A percentile compares a stretch with the other conserved stretches of the same genome.
phyloP scores from a whole-genome alignment of 2,888 invertebrate genomes.

The Actias luna region DNA sequence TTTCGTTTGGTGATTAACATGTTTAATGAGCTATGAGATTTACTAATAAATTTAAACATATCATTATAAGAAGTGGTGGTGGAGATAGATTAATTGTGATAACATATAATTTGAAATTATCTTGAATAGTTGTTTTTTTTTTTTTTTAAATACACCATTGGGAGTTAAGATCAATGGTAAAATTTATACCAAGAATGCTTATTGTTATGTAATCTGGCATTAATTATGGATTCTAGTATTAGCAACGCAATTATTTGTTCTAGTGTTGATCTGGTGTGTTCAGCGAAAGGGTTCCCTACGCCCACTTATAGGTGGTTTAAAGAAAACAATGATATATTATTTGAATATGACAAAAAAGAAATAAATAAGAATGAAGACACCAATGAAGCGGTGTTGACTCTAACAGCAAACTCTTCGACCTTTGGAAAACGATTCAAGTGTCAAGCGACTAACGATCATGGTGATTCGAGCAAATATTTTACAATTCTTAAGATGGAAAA shows the following conservation, averaged over 20 bases:
- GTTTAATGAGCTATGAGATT: no score
- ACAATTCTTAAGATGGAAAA: constrained; percentile 42
- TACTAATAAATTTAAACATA: no score
- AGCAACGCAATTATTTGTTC: constrained; percentile 27
- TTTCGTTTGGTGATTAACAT: no score
- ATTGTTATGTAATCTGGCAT: neutral
- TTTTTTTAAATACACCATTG: no score
- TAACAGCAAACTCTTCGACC: constrained; percentile 44
- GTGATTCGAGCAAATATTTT: constrained; percentile 45
- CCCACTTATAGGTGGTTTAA: constrained; percentile 62
- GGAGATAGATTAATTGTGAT: no score
- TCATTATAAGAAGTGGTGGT: no score
- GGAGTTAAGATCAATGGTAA: no score
- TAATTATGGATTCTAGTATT: neutral
- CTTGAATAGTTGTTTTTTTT: no score
- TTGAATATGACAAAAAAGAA: constrained; percentile 48
- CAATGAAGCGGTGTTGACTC: constrained; percentile 41
- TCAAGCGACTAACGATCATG: constrained; percentile 51
- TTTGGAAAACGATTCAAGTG: constrained; percentile 54
- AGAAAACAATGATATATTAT: constrained; percentile 41
- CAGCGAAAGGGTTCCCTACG: constrained; percentile 51
- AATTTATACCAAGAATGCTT: no score
- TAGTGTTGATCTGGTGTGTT: constrained; percentile 58
- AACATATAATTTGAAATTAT: no score
- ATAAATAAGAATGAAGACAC: constrained; percentile 43